Evolutionary conservation across 1,140 invertebrate genomes (phyloP).

Genomic region (Aphaenogaster floridana): DNA sequence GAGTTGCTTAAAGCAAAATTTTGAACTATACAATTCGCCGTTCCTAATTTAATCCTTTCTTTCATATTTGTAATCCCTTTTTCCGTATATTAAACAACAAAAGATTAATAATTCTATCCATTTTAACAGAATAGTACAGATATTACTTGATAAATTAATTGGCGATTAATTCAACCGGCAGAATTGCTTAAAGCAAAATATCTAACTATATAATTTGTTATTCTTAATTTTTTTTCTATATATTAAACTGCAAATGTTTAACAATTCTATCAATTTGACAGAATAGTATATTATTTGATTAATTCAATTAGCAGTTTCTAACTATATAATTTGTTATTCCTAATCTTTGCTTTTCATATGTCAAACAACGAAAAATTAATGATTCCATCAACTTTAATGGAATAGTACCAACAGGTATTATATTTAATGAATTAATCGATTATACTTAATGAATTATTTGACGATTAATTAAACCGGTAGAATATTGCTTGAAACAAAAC

Average conservation of each 20-base stretch:
- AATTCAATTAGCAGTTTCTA: no score
- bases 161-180: background rate
- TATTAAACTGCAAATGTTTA: no score
- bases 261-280: no score
- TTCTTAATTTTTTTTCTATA: no score
- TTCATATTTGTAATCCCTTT: no score
- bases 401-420: background rate
- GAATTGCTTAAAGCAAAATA: slow-evolving; percentile 2
- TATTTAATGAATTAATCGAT: background rate
- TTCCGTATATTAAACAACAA: background rate
- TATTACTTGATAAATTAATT: background rate
- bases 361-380: no score
- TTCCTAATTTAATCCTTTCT: background rate
- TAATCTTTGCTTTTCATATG: no score
- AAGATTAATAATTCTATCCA: background rate
- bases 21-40: no score
- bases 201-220: background rate
- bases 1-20: no score
- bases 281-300: no score
- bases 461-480: background rate
- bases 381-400: no score
- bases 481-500: background rate
- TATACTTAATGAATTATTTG: background rate
- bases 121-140: background rate
- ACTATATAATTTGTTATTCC: no score